phyloP scores from a whole-genome alignment of 2,113 vertebrate genomes.

The Peromyscus leucopus region DNA sequence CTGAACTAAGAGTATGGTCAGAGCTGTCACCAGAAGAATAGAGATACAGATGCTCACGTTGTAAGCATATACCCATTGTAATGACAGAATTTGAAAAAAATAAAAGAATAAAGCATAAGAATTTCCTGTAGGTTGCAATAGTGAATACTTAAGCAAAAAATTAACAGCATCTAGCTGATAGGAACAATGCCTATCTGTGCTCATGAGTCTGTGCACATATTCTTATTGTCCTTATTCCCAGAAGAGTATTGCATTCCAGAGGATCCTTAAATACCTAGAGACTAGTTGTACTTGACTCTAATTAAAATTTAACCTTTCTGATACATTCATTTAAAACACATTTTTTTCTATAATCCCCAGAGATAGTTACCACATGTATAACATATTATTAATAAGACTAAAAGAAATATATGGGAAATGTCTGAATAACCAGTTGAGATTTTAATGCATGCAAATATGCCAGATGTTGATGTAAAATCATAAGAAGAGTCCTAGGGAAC shows the following conservation, averaged over 20 bases:
- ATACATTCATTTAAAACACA: slow-evolving; percentile 72
- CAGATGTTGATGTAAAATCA: slow-evolving; percentile 70
- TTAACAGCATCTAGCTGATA: neutral
- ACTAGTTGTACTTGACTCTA: slow-evolving; percentile 60
- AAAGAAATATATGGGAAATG: slow-evolving; percentile 64
- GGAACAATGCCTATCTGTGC: neutral
- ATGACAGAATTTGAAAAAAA: neutral
- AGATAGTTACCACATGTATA: slow-evolving; percentile 22
- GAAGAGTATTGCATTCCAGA: slow-evolving; percentile 38
- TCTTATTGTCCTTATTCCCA: neutral
- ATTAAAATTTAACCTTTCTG: slow-evolving; percentile 75
- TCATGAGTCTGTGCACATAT: neutral
- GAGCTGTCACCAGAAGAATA: neutral
- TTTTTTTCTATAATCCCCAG: slow-evolving; percentile 62
- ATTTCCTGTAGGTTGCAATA: neutral
- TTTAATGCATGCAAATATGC: slow-evolving; percentile 78
- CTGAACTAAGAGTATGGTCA: neutral
- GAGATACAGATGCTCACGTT: neutral
- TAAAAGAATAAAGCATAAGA: neutral
- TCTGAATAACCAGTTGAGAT: slow-evolving; percentile 73
- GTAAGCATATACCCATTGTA: neutral
- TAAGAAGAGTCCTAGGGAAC: slow-evolving; percentile 47
- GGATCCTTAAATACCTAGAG: slow-evolving; percentile 44
- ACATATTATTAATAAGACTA: slow-evolving; percentile 57
- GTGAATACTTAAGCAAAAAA: neutral